Percentiles rank a stretch among this genome's conserved stretches.
These are phyloP conservation scores for Trachymyrmex septentrionalis DNA, from an alignment of 1,140 invertebrate genomes.

Conservation along the genomic window DNA sequence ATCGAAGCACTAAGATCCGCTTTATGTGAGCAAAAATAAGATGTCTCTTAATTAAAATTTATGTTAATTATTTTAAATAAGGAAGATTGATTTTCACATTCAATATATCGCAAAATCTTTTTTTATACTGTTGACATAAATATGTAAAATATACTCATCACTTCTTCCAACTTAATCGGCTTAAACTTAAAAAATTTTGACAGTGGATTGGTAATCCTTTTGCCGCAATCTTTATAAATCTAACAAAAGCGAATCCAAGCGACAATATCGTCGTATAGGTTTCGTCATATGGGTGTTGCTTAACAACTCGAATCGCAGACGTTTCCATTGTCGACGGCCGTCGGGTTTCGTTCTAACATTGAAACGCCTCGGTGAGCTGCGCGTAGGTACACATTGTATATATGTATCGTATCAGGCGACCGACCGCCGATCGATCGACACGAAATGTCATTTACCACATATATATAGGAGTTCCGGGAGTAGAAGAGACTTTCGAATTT, in stretches of 20 bases:
- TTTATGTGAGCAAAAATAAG: no score
- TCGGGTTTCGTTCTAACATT: conserved; percentile 57
- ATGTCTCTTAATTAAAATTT: neutral
- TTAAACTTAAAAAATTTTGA: neutral
- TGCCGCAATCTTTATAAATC: neutral
- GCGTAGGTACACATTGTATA: conserved; percentile 38
- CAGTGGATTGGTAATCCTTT: neutral
- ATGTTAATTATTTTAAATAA: neutral
- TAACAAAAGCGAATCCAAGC: neutral
- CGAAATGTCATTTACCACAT: conserved; percentile 71
- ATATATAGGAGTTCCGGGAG: conserved; percentile 74
- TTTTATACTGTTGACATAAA: neutral
- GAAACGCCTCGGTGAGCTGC: conserved; percentile 38
- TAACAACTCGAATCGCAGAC: conserved; percentile 53
- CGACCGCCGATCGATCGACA: conserved; percentile 62
- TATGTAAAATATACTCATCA: neutral
- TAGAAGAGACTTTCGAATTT: conserved; percentile 78
- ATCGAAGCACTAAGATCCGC: no score
- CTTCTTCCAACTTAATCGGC: neutral
- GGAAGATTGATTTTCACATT: neutral
- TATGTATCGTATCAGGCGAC: conserved; percentile 41
- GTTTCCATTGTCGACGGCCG: conserved; percentile 59
- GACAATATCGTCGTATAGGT: conserved; percentile 52
- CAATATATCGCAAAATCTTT: neutral
- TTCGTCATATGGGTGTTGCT: conserved; percentile 37